phyloP scores from a whole-genome alignment of 2,113 vertebrate genomes.

The Caranx ignobilis region DNA sequence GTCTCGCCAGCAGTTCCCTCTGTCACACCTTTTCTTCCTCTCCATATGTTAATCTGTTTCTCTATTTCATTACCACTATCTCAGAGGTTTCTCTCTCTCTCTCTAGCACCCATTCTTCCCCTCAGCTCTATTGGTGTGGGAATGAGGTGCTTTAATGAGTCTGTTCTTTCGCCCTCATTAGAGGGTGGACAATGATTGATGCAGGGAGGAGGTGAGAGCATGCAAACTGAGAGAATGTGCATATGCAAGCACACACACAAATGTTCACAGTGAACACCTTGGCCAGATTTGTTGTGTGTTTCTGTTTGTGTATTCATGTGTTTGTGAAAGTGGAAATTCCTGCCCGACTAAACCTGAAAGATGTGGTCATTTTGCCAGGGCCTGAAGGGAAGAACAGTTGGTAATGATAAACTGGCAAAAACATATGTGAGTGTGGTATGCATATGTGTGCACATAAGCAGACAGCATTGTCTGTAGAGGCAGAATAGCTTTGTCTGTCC shows the following conservation, averaged over 20 bases:
- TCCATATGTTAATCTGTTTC: constrained; percentile 61
- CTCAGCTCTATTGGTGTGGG: constrained; percentile 36
- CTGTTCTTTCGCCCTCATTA: constrained; percentile 72
- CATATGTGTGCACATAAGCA: constrained; percentile 27
- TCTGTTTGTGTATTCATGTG: constrained; percentile 15
- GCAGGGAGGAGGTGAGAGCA: constrained; percentile 40
- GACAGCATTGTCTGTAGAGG: constrained; percentile 21
- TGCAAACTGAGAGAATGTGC: constrained; percentile 20
- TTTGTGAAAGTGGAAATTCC: constrained; percentile 26
- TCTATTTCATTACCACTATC: constrained; percentile 65
- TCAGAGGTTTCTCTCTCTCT: constrained; percentile 48
- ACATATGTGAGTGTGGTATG: constrained; percentile 31
- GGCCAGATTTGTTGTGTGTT: neutral
- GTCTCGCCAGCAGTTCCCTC: constrained; percentile 14
- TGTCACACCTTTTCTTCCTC: constrained; percentile 42
- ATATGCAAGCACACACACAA: constrained; percentile 35
- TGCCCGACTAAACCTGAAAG: constrained; percentile 39
- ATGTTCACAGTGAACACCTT: constrained; percentile 18
- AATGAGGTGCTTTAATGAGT: constrained; percentile 73
- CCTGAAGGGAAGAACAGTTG: constrained; percentile 64
- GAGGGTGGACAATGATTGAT: constrained; percentile 76
- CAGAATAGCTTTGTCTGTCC: constrained; percentile 14
- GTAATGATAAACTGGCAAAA: constrained; percentile 59
- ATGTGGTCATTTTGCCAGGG: constrained; percentile 42
- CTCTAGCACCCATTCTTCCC: constrained; percentile 40